Evolutionary conservation across 2,797 vertebrate species (phyloP), one percentile per base, ranked within the genome.

Genomic region (Pyrrhura leucotis): DNA sequence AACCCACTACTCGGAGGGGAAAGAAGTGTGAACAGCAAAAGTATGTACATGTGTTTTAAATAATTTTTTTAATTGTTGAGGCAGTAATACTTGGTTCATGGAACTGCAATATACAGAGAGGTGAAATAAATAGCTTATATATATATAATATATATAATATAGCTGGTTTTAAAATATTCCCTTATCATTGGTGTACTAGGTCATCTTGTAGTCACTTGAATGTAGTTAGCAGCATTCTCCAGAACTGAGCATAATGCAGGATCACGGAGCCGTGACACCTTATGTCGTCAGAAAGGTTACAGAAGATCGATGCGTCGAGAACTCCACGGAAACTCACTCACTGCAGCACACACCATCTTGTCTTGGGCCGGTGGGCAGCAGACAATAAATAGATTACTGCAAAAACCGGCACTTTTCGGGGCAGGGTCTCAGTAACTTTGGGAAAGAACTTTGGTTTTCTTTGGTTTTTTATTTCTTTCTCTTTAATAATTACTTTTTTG

Each of bases 61-160:
- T 98, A 98, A 97, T 96, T 98, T 97, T 98, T 98, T 98, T 98
- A 98, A 98, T 98, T 97, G 98, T 98, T 98, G 98, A 98, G 98
- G 98, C 98, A 98, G 97, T 98, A 98, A 98, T 98, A 98, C 97
- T 98, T 98, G 98, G 97, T 98, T 98, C 98, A 98, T 98, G 98
- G 98, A 98, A 98, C 98, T 98, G 98, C 98, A 97, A 97, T 98
- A 98, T 98, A 98, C 98, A 98, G 97, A 98, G 98, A 98, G 97
- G 97, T 98, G 98, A 98, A 99, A 99, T 99, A 99, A 99, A 99
- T 99, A 99, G 98, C 98, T 98, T 98, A 98, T 98, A 98, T 98
- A 98, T 98, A 98, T 98, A 98, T 98, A 98, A 98, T 98, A 98
- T 98, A 98, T 98, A 98, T 98, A 98, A 98, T 98, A 98, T 98